Base-by-base conservation (phyloP, 35 echinoderm and acorn worm species). In the Heliocidaris tuberculata region DNA sequence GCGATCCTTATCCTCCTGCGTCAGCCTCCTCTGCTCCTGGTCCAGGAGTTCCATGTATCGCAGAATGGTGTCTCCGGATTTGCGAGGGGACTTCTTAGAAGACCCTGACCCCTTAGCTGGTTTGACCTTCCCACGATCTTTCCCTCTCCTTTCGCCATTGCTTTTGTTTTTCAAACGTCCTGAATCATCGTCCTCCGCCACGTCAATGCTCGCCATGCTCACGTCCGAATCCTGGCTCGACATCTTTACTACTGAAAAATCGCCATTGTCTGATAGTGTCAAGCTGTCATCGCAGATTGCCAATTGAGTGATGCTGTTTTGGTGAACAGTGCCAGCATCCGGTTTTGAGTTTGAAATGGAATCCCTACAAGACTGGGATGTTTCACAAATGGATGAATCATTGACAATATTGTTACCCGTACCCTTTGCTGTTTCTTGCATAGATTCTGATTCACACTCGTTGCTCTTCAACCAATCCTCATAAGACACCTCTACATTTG, bases 1-100 rank as follows among this genome's bases (percentile, higher is more conserved):
- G 21, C 52, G 42, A 50, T 96, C 95, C 86, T 94, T 93, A 24
- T 96, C 95, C 60, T 96, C 95, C 59, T 96, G 95, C 47, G 90
- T 88, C 17, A 96, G 65, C 30, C 93, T 94, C 56, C 65, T 35
- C 47, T 96, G 49, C 31, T 96, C 95, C 93, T 96, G 93, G 19
- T 50, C 59, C 32, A 96, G 42, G n/a, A 96, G 93, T 48, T 94
- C 95, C 95, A 96, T 96, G 88, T 96, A 96, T 48, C 94, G 94
- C 86, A 90, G 88, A 49, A 96, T 88, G 6, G 95, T 96, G 93
- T 96, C 94, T 17, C 88, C 54, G 15, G 91, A 93, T 12, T 93
- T 93, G 2, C 91, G 31, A 5, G 91, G 91, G 12, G 48, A 30
- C n/a, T 93, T 93, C 65, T 24, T 19, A 11, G 48, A 49, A 13